Evolutionary conservation across 2,113 vertebrate species (phyloP).

Genomic region (Hyperoodon ampullatus): DNA sequence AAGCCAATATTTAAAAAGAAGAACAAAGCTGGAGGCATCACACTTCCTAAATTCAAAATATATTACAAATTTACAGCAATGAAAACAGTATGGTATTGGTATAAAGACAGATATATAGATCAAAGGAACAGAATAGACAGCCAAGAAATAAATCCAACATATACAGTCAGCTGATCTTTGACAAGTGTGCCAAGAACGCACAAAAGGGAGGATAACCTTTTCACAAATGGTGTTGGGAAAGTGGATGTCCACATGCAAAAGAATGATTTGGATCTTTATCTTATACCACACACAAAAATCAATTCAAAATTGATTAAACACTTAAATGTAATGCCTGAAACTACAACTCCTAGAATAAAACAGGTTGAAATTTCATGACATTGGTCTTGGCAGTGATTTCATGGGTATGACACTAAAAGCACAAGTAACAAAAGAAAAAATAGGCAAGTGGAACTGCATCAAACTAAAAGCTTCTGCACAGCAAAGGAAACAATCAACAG

Average conservation of each 20-base stretch:
- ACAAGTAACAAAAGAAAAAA: background rate
- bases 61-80: background rate
- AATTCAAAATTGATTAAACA: background rate
- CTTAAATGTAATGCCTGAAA: background rate
- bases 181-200: background rate
- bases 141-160: background rate
- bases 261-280: background rate
- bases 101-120: background rate
- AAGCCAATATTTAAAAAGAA: background rate
- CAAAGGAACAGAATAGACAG: background rate
- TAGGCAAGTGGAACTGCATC: background rate
- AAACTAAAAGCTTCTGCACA: background rate
- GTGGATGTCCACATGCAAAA: background rate
- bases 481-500: background rate
- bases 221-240: background rate
- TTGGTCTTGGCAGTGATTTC: background rate
- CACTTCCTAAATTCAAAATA: conserved; percentile 3
- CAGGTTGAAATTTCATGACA: background rate
- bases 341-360: background rate
- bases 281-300: background rate
- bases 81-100: background rate
- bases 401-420: background rate
- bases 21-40: background rate
- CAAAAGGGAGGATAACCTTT: background rate
- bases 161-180: background rate